Evolutionary conservation across 2,888 invertebrate genomes (phyloP).

Genomic region (Tetanocera ferruginea): DNA sequence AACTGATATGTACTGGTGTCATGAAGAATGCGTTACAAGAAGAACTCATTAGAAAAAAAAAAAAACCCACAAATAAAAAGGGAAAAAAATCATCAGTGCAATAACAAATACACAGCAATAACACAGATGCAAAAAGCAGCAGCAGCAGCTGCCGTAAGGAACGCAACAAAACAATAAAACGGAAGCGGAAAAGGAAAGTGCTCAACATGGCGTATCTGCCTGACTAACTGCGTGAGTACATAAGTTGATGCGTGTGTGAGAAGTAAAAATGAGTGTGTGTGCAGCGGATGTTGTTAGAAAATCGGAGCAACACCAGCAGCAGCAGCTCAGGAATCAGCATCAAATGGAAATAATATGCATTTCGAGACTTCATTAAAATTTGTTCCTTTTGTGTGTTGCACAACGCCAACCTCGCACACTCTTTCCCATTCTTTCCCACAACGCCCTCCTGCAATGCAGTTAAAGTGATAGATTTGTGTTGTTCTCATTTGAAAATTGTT

Average conservation of each 20-base stretch:
- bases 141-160: constrained; percentile 7
- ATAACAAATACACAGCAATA: constrained; percentile 18
- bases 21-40: constrained; percentile 17
- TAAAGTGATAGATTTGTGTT: constrained; percentile 31
- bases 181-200: constrained; percentile 24
- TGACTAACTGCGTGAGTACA: background rate
- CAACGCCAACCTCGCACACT: too few species aligned
- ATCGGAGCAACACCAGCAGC: background rate
- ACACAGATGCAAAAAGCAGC: constrained; percentile 19
- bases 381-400: constrained; percentile 8
- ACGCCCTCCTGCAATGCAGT: background rate
- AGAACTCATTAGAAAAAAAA: background rate
- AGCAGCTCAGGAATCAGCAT: background rate
- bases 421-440: too few species aligned
- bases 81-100: background rate
- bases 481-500: constrained; percentile 28
- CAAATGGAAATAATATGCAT: constrained; percentile 12
- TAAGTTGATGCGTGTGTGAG: background rate
- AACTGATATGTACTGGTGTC: constrained; percentile 39
- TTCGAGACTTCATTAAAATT: constrained; percentile 28
- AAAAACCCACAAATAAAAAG: background rate
- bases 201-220: constrained; percentile 3
- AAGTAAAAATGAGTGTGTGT: background rate
- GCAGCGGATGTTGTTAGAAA: background rate
- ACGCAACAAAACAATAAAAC: constrained; percentile 14